Conservation (phyloP, 1,140 invertebrate species). For the Popillia japonica region DNA sequence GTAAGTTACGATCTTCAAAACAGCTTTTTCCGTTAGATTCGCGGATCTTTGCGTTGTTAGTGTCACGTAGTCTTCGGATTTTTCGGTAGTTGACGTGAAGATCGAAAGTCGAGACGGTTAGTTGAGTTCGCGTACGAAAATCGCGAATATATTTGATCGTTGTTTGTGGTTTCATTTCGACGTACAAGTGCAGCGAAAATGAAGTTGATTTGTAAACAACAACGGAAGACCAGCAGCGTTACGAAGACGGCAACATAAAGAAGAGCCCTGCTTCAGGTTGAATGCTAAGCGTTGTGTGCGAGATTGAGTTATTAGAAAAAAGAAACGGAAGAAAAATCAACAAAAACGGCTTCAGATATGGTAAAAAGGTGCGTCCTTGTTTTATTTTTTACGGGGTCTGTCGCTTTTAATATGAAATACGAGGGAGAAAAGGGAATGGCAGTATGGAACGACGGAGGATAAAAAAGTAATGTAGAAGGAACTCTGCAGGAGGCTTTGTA, state of each 20-base stretch:
- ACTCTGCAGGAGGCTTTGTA: background rate
- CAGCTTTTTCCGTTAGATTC: background rate
- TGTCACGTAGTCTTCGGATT: background rate
- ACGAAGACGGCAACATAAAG: background rate
- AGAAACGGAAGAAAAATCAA: slow-evolving; percentile 17
- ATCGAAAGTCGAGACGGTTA: background rate
- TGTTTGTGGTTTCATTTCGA: background rate
- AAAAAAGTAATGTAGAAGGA: background rate
- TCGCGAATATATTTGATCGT: no score
- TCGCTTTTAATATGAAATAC: background rate
- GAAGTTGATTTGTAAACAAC: slow-evolving; percentile 22
- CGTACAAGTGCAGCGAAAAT: background rate
- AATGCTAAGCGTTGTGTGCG: background rate
- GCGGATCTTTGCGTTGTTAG: background rate
- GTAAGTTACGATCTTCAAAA: no score
- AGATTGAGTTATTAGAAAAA: background rate
- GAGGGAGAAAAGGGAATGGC: background rate
- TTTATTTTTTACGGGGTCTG: background rate
- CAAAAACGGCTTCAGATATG: slow-evolving; percentile 32
- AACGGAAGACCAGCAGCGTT: background rate
- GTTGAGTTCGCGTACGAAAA: no score
- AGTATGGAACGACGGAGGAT: no score
- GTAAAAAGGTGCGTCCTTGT: slow-evolving; percentile 25
- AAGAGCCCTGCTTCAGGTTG: background rate
- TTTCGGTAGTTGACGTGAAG: background rate